A percentile compares a stretch with the other conserved stretches of the same genome.
Evolutionary conservation across 2,113 vertebrate species (phyloP).

Genomic region (Apus apus): DNA sequence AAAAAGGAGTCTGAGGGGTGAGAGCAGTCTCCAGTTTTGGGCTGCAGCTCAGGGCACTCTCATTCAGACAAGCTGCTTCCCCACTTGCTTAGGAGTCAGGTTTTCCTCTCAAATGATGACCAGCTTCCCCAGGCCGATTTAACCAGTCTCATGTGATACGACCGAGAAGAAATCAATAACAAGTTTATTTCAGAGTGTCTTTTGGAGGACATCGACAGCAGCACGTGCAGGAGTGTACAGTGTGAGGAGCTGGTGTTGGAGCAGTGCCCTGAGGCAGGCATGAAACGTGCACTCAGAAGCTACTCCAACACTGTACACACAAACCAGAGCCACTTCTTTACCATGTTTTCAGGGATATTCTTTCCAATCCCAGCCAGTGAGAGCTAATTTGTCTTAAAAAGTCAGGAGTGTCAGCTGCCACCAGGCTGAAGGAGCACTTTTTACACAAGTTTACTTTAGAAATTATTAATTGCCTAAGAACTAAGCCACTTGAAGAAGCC

Average conservation of each 20-base stretch:
- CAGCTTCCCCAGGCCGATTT: not conserved
- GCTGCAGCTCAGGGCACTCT: not conserved
- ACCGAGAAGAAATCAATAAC: not conserved
- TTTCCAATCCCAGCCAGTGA: not conserved
- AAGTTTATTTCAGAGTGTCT: not conserved
- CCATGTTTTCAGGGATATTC: not conserved
- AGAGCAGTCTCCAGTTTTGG: not conserved
- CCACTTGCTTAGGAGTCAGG: not conserved
- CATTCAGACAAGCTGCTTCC: not conserved
- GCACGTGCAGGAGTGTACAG: rapidly evolving
- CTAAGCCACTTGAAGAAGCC: conserved; percentile 18
- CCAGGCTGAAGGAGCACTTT: conserved; percentile 12
- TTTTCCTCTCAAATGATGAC: not conserved
- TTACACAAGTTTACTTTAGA: not conserved
- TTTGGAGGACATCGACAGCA: not conserved
- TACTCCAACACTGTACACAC: not conserved
- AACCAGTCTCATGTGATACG: not conserved
- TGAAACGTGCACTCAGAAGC: not conserved
- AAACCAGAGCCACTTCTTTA: not conserved
- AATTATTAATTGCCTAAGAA: conserved; percentile 47
- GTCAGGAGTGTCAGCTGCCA: conserved; percentile 22
- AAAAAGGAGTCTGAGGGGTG: not conserved
- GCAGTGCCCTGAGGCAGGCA: not conserved
- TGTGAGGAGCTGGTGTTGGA: rapidly evolving
- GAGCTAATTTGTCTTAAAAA: not conserved